Evolutionary conservation across 2,888 invertebrate genomes (phyloP), one percentile per base, ranked within the genome.

Genomic region (Anaspis maculata): DNA sequence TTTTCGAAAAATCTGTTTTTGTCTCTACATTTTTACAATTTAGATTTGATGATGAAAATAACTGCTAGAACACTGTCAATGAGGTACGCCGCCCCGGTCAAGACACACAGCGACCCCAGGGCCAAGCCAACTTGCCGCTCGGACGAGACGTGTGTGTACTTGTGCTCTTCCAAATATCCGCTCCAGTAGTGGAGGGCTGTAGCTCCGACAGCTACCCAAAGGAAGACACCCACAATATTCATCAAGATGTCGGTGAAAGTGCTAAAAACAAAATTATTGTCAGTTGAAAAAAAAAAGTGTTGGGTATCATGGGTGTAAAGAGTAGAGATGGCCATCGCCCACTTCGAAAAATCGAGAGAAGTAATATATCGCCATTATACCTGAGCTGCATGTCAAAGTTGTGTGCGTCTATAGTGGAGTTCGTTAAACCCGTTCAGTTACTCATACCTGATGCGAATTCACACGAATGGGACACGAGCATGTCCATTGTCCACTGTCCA

Each of bases 171-270:
- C 63, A 83, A 78, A 67, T 87, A 90, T 1, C 89, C 88, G 37
- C 82, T 79, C 88, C 89, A 90, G 67, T 89, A 90, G 66, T 89
- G 88, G 12, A 89, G 71, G 1, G 88, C 88, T 13, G 85, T 85
- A 0, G 84, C 88, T 1, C 88, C 89, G 25, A 87, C 83, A 0
- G 86, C 83, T 10, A 89, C 69, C 78, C 87, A 90, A 71, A 89
- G 69, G 65, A 89, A 79, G 44, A 83, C 78, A 1, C 88, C 88
- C 30, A 86, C 76, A 49, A 88, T 80, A 66, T 89, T 89, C 89
- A 89, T 89, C 44, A 90, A 76, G 37, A 87, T 79, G 54, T 90
- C 89, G 2, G 79, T 77, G 53, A 81, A 61, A 7, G 80, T 79
- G 42, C 89, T 89, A 66, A 22, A 66, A 67, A 19, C 19, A 9